phyloP scores from a whole-genome alignment of 2,113 vertebrate species.

The Xenus cinereus region DNA sequence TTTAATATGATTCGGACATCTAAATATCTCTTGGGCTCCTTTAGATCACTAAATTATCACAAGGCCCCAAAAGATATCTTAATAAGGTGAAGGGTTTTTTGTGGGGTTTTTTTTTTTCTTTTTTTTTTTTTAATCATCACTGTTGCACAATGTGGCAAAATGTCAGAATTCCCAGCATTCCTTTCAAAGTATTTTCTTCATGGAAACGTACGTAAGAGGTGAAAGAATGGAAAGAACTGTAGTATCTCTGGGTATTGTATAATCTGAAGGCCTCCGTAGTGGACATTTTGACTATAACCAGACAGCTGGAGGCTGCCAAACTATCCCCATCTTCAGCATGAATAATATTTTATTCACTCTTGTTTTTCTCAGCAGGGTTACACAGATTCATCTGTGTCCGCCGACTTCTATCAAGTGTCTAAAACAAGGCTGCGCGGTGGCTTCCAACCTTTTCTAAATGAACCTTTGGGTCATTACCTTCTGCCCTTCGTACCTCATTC shows the following conservation, averaged over 20 bases:
- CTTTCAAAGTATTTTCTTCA: constrained; percentile 7
- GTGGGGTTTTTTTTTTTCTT: too few relatives aligned
- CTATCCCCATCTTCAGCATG: constrained; percentile 27
- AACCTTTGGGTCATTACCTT: neutral
- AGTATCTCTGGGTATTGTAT: constrained; percentile 52
- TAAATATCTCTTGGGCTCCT: neutral
- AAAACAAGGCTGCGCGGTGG: neutral
- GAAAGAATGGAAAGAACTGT: constrained; percentile 65
- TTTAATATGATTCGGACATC: neutral
- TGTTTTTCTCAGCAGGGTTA: constrained; percentile 10
- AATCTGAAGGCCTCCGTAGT: constrained; percentile 40
- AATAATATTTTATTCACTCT: neutral
- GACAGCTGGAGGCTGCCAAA: constrained; percentile 61
- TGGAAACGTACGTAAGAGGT: constrained; percentile 28
- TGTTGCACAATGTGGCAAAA: neutral
- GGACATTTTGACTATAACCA: constrained; percentile 68
- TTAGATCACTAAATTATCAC: neutral
- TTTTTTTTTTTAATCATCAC: neutral
- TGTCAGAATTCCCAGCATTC: constrained; percentile 18
- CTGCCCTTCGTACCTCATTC: neutral
- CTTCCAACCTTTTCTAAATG: neutral
- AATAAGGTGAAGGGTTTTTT: neutral
- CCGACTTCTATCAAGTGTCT: neutral
- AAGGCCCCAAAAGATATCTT: neutral
- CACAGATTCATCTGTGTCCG: neutral